A percentile compares a stretch with the other conserved stretches of the same genome.
phyloP scores from a whole-genome alignment of 1,140 invertebrate genomes.

The Phthorimaea operculella region DNA sequence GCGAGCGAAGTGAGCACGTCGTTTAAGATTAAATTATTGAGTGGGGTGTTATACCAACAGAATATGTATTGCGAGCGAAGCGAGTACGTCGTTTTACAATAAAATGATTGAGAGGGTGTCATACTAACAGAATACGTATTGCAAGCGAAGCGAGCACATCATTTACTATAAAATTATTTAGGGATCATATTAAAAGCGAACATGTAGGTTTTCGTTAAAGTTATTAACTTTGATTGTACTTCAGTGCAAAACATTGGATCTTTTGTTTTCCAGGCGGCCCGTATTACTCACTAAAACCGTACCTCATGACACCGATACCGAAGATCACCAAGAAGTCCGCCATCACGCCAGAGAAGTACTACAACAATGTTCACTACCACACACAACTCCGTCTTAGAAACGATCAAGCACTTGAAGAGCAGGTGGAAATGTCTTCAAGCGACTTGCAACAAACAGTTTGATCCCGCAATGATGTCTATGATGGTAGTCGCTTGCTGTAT shows the following conservation, averaged over 20 bases:
- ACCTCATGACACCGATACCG: slow-evolving; percentile 53
- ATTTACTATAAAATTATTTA: no score
- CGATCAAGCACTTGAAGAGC: slow-evolving; percentile 50
- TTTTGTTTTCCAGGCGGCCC: slow-evolving; percentile 33
- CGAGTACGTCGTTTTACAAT: no score
- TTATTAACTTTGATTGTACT: no score
- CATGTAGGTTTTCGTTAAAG: no score
- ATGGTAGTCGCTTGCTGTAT: slow-evolving; percentile 52
- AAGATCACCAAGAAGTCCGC: slow-evolving; percentile 56
- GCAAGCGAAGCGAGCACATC: no score
- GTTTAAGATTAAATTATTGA: no score
- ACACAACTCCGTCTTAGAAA: slow-evolving; percentile 31
- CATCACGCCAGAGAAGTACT: slow-evolving; percentile 50
- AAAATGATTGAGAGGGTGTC: no score
- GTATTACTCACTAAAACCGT: slow-evolving; percentile 44
- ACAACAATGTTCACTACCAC: slow-evolving; percentile 42
- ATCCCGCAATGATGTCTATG: slow-evolving; percentile 38
- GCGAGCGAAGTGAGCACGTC: no score
- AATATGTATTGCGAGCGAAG: no score
- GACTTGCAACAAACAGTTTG: slow-evolving; percentile 48
- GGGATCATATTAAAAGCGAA: no score
- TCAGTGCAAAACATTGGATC: neutral
- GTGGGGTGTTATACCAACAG: no score
- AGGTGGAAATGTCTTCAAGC: slow-evolving; percentile 56
- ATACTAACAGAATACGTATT: no score